Percentiles rank a stretch among this genome's conserved stretches.
phyloP scores from a whole-genome alignment of 2,113 vertebrate species.

The Perca flavescens region DNA sequence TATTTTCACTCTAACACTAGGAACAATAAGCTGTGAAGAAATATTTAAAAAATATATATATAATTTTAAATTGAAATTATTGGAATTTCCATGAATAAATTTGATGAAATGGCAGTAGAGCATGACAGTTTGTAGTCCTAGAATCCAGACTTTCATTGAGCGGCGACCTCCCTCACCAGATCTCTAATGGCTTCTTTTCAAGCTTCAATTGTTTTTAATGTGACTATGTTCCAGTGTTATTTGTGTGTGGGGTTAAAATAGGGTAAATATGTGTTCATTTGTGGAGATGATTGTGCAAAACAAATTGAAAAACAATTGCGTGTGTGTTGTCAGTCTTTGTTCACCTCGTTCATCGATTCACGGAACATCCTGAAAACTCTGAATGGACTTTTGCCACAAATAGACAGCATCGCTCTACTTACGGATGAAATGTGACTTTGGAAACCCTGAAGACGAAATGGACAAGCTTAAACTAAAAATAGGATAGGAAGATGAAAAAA shows the following conservation, averaged over 20 bases:
- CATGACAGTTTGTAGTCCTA: slow-evolving; percentile 2
- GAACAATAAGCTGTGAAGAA: not conserved
- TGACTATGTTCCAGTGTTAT: not conserved
- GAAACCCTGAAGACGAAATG: not conserved
- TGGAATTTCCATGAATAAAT: slow-evolving; percentile 29
- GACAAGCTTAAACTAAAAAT: not conserved
- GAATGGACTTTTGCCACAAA: not conserved
- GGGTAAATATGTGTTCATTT: not conserved
- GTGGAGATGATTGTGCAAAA: not conserved
- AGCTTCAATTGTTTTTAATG: not conserved
- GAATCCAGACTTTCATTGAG: slow-evolving; percentile 4
- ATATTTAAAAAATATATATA: not conserved
- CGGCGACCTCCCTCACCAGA: not conserved
- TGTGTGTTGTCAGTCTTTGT: not conserved
- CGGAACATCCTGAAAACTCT: not conserved
- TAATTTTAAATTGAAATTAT: slow-evolving; percentile 3
- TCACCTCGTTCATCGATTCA: not conserved
- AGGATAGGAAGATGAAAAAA: not conserved
- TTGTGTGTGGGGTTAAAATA: not conserved
- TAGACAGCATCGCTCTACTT: not conserved
- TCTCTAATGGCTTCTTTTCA: slow-evolving; percentile 2
- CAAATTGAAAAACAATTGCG: not conserved
- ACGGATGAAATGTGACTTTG: not conserved
- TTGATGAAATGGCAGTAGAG: slow-evolving; percentile 16
- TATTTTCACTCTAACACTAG: not conserved